A percentile compares a stretch with the other conserved stretches of the same genome.
Evolutionary conservation across 2,888 invertebrate species (phyloP).

Genomic region (Macropis europaea): DNA sequence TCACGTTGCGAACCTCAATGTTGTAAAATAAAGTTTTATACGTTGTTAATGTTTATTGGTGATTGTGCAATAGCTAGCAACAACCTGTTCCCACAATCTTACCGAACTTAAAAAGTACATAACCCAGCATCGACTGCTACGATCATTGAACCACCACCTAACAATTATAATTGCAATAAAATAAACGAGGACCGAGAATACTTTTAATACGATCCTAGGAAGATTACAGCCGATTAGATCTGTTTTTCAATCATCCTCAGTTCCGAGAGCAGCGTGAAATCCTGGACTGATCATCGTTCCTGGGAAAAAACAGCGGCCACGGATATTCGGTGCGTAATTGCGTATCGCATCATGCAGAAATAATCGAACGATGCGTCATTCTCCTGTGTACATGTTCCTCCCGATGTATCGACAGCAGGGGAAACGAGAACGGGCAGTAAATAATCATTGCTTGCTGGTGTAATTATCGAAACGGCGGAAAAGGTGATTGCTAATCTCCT

Average conservation of each 20-base stretch:
- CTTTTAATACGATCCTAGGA: no score
- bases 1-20: no score
- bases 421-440: not conserved
- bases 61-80: no score
- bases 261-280: not conserved
- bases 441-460: not conserved
- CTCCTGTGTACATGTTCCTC: constrained; percentile 13
- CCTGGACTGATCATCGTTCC: not conserved
- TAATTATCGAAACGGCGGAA: not conserved
- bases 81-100: no score
- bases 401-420: not conserved
- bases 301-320: constrained; percentile 11
- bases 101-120: no score
- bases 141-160: no score
- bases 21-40: not conserved
- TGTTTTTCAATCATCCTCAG: no score
- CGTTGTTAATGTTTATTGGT: no score
- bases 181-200: no score
- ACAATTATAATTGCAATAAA: no score
- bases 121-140: no score
- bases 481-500: constrained; percentile 1
- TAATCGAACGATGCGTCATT: constrained; percentile 47
- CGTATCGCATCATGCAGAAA: constrained; percentile 31
- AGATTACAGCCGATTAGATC: no score
- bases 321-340: constrained; percentile 23